These are phyloP conservation scores for Bembecia ichneumoniformis DNA, from an alignment of 2,888 invertebrate species.

Conservation along the genomic window DNA sequence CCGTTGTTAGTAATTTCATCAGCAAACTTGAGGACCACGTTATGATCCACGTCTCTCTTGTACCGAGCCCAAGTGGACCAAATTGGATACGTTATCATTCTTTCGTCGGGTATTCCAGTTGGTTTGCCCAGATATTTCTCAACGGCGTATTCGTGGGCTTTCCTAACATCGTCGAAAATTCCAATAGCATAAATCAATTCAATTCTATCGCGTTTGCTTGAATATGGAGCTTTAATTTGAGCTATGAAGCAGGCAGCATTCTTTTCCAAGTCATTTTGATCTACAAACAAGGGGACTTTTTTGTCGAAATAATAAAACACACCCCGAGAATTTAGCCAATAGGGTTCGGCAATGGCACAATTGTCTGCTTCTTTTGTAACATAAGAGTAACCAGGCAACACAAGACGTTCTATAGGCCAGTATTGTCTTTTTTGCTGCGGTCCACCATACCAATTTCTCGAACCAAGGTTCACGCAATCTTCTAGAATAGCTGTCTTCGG, in stretches of 20 bases:
- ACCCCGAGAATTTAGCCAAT: constrained; percentile 79
- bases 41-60: constrained; percentile 65
- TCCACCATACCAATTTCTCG: constrained; percentile 76
- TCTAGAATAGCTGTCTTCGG: constrained; percentile 35
- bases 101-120: constrained; percentile 63
- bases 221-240: constrained; percentile 58
- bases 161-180: constrained; percentile 67
- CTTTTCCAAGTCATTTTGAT: constrained; percentile 68
- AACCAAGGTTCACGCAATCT: constrained; percentile 53
- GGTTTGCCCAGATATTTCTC: constrained; percentile 74
- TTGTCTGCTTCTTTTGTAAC: constrained; percentile 71
- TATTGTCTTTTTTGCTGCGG: constrained; percentile 72
- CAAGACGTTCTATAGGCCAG: constrained; percentile 74
- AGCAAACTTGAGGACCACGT: constrained; percentile 60
- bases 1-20: constrained; percentile 60
- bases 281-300: constrained; percentile 76
- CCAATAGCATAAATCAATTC: constrained; percentile 75
- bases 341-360: constrained; percentile 73
- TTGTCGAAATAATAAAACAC: constrained; percentile 75
- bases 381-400: constrained; percentile 66
- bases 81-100: constrained; percentile 73
- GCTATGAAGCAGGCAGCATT: constrained; percentile 68
- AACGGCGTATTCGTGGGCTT: constrained; percentile 74
- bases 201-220: constrained; percentile 42
- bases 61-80: constrained; percentile 80